Percentiles rank a stretch among this genome's conserved stretches.
Evolutionary conservation across 2,113 vertebrate genomes (phyloP).

Genomic region (Oostethus manadensis): DNA sequence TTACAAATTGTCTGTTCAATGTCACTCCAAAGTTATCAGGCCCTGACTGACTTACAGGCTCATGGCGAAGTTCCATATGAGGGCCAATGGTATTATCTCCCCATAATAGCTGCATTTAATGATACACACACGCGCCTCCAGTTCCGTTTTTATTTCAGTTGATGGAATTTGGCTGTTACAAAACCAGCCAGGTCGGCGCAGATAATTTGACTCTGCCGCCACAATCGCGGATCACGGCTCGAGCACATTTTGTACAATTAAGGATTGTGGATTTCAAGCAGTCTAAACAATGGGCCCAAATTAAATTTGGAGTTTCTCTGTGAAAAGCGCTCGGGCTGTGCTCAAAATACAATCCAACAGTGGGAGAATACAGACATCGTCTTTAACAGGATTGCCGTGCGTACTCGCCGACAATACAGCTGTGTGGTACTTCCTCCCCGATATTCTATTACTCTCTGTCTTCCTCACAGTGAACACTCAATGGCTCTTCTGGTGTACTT

Average conservation of each 20-base stretch:
- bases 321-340: conserved; percentile 48
- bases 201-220: conserved; percentile 49
- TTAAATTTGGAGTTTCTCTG: conserved; percentile 68
- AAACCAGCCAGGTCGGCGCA: conserved; percentile 61
- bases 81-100: conserved; percentile 58
- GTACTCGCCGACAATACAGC: conserved; percentile 52
- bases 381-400: conserved; percentile 67
- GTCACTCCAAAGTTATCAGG: conserved; percentile 68
- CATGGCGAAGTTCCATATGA: conserved; percentile 53
- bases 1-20: conserved; percentile 54
- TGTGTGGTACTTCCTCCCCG: conserved; percentile 42
- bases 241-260: conserved; percentile 65
- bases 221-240: conserved; percentile 61
- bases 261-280: conserved; percentile 65
- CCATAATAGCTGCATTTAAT: conserved; percentile 65
- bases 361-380: conserved; percentile 49
- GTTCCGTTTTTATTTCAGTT: conserved; percentile 53
- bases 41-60: conserved; percentile 57
- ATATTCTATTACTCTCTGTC: conserved; percentile 61
- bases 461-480: conserved; percentile 28
- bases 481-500: conserved; percentile 25
- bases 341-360: conserved; percentile 61
- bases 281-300: conserved; percentile 68
- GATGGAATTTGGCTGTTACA: conserved; percentile 52
- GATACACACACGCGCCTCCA: conserved; percentile 55